Base-by-base conservation (phyloP, 2,888 invertebrate species). In the Phortica okadai region DNA sequence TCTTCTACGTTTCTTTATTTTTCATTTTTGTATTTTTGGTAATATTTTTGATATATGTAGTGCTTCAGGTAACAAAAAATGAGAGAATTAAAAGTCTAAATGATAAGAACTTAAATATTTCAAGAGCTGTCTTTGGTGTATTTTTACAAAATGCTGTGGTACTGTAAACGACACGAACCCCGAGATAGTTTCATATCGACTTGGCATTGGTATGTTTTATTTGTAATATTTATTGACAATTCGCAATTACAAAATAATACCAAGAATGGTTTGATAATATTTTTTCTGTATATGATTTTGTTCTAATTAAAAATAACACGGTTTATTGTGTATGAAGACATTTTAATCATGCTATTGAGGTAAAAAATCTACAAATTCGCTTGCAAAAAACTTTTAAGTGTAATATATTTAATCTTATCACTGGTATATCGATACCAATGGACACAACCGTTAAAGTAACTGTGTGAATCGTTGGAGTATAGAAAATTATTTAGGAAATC, bases 371-470 rank as follows among this genome's bases (percentile, higher is more conserved):
- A 4, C 0, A 5, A 50, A 50, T 11, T 8, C 6, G 50, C 50
- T 50, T 50, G 8, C 10, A 11, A 14, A 50, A 50, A 50, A 14
- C 2, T 8, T 50, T 11, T 3, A 50, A 50, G 50, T 11, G 62
- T 62, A 25, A 62, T 25, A 62, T 25, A 62, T 14, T 50, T 74
- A 74, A 74, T 74, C 74, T 74, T 74, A 74, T 74, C 74, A 33
- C 25, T 50, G 45, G 16, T 45, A 64, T 74, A 74, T 74, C 67
- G 42, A 74, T 74, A 67, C 44, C 54, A 50, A 45, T 21, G 25
- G n/a, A 21, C 69, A 69, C n/a, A 50, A 44, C 7, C 25, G 70
- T 44, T 8, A n/a, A 56, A 14, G n/a, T 14, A 14, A 54, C 21
- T 54, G 6, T 8, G 10, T 14, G 50, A 50, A 50, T 11, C 1